Evolutionary conservation across 2,888 invertebrate species (phyloP).

Genomic region (Brachyopa scutellaris): DNA sequence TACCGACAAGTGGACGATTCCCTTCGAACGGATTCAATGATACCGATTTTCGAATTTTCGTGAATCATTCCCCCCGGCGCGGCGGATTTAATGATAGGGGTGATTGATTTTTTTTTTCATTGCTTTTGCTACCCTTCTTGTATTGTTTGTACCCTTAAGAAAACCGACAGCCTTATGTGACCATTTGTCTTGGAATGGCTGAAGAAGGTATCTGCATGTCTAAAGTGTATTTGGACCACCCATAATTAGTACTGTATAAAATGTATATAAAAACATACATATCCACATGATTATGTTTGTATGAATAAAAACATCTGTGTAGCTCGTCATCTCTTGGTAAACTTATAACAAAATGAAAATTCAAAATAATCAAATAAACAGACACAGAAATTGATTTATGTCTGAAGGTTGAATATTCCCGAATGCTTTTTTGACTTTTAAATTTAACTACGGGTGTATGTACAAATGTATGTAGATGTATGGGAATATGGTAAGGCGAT

Average conservation of each 20-base stretch:
- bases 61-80: too few species aligned
- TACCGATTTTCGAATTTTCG: too few species aligned
- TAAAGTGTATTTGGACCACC: neutral
- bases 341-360: neutral
- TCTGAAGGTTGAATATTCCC: conserved; percentile 14
- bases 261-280: too few species aligned
- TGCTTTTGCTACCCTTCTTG: too few species aligned
- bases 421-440: conserved; percentile 28
- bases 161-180: neutral
- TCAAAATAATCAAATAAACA: conserved; percentile 26
- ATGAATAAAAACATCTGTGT: conserved; percentile 4
- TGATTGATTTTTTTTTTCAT: too few species aligned
- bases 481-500: too few species aligned
- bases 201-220: neutral
- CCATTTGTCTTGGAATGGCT: neutral
- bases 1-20: too few species aligned
- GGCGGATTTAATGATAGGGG: too few species aligned
- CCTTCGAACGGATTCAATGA: too few species aligned
- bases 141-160: too few species aligned
- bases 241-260: conserved; percentile 17
- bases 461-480: too few species aligned
- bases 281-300: too few species aligned
- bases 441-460: conserved; percentile 34
- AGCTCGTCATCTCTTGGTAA: conserved; percentile 14
- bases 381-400: conserved; percentile 40